These are phyloP conservation scores for Zaprionus camerounensis DNA, from an alignment of 1,140 invertebrate genomes.

Conservation along the genomic window DNA sequence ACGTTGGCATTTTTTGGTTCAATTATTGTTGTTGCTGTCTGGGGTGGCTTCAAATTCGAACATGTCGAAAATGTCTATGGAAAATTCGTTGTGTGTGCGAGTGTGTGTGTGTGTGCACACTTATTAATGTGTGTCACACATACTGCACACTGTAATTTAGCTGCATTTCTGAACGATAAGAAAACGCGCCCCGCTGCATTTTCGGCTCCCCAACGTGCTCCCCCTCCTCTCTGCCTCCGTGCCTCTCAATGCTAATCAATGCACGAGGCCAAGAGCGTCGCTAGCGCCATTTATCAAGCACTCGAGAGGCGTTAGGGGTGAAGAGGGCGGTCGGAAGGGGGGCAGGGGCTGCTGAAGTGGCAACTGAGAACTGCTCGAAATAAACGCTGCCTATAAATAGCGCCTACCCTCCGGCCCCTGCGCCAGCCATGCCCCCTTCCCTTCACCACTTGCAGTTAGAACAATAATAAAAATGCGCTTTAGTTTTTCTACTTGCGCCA, in stretches of 20 bases:
- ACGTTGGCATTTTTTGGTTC: slow-evolving; percentile 53
- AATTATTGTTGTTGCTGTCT: slow-evolving; percentile 36
- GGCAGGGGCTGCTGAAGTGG: slow-evolving; percentile 25
- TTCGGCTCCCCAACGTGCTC: background rate
- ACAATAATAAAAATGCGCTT: slow-evolving; percentile 36
- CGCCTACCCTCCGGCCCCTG: background rate
- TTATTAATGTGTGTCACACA: slow-evolving; percentile 43
- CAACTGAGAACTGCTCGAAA: slow-evolving; percentile 41
- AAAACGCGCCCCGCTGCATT: slow-evolving; percentile 23
- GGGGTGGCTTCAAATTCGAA: slow-evolving; percentile 39
- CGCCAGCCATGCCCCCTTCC: no score
- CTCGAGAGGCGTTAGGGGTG: slow-evolving; percentile 21
- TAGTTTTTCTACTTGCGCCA: slow-evolving; percentile 1
- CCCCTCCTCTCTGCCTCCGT: background rate
- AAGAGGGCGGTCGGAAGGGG: background rate
- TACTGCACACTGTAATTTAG: slow-evolving; percentile 13
- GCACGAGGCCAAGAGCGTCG: slow-evolving; percentile 19
- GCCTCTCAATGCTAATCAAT: slow-evolving; percentile 26
- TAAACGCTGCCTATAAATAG: slow-evolving; percentile 58
- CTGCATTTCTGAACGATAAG: slow-evolving; percentile 42
- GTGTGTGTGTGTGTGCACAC: slow-evolving; percentile 10
- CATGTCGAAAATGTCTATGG: slow-evolving; percentile 44
- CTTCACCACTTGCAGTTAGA: background rate
- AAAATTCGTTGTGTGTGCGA: slow-evolving; percentile 17
- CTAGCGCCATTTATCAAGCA: slow-evolving; percentile 56